Conservation (phyloP, 1,140 invertebrate species). For the Phymorhynchus buccinoides region DNA sequence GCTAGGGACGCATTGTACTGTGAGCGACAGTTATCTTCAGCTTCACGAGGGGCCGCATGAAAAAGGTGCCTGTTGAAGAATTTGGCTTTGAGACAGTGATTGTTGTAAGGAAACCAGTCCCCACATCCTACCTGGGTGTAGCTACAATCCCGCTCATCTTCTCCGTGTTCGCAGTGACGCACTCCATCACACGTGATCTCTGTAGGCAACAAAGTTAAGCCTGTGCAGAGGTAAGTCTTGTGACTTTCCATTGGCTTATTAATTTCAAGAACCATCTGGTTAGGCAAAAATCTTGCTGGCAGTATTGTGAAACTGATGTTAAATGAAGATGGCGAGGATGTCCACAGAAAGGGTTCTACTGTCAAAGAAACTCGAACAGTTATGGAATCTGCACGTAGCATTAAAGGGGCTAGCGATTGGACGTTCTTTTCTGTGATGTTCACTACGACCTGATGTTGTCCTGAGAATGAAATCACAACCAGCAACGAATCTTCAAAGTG, state of each 20-base stretch:
- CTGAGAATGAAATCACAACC: neutral
- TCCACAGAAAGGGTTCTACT: neutral
- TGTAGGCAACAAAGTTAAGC: neutral
- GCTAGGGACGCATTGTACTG: neutral
- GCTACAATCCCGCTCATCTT: constrained; percentile 1
- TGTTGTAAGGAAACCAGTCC: constrained; percentile 7
- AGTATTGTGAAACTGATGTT: neutral
- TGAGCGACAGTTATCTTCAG: neutral
- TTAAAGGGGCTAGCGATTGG: neutral
- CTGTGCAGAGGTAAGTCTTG: neutral
- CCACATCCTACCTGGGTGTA: constrained; percentile 12
- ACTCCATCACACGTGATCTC: neutral
- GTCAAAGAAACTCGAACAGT: neutral
- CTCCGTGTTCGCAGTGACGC: constrained; percentile 1
- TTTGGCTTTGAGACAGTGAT: neutral
- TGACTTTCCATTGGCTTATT: neutral
- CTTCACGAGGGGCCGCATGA: neutral
- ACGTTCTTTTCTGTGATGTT: neutral
- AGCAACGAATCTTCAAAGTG: neutral
- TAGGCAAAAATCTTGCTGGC: neutral
- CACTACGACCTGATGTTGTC: too few species aligned
- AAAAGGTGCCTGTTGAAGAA: neutral
- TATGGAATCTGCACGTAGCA: neutral
- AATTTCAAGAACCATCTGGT: neutral
- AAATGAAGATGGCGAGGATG: neutral